Evolutionary conservation across 2,113 vertebrate species (phyloP).

Genomic region (Alethe castanea): DNA sequence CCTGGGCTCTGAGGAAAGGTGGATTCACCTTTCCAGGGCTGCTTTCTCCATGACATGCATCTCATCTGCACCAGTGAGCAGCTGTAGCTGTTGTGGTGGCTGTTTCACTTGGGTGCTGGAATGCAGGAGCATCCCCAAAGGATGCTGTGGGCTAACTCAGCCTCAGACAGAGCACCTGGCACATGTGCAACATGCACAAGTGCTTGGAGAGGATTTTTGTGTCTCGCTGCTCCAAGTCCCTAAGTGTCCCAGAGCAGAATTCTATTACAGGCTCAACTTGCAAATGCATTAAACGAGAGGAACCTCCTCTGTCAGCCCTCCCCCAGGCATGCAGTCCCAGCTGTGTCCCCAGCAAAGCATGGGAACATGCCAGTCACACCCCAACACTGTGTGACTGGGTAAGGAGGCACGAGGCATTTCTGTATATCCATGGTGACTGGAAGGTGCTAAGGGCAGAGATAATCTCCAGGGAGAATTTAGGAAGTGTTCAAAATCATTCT

Average conservation of each 20-base stretch:
- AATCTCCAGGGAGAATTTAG: not conserved
- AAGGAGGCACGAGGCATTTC: not conserved
- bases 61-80: not conserved
- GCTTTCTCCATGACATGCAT: not conserved
- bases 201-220: not conserved
- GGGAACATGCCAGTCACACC: not conserved
- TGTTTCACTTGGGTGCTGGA: not conserved
- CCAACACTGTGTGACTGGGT: not conserved
- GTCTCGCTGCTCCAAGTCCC: not conserved
- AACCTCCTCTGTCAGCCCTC: not conserved
- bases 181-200: not conserved
- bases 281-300: not conserved
- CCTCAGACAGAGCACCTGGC: not conserved
- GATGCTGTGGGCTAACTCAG: not conserved
- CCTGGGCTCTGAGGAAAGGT: not conserved
- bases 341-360: not conserved
- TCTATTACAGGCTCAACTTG: not conserved
- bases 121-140: not conserved
- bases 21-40: not conserved
- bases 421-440: not conserved
- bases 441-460: not conserved
- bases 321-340: accelerated
- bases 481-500: not conserved
- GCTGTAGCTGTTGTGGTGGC: not conserved
- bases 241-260: not conserved